Base-by-base conservation (phyloP, 2,113 vertebrate genomes). In the Notothenia rossii region DNA sequence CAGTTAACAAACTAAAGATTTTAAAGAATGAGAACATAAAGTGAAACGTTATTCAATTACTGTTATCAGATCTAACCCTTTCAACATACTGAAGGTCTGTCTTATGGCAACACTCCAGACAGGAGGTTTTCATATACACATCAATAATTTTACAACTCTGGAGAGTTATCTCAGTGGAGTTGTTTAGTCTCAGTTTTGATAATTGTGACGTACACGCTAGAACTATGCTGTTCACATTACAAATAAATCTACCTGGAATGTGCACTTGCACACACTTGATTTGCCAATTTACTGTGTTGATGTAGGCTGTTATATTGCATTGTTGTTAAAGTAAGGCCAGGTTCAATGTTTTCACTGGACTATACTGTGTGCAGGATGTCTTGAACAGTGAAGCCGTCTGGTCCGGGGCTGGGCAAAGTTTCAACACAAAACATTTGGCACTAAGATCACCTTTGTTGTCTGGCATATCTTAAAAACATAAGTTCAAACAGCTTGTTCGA, bases 401-500 rank as follows among this genome's bases (percentile, higher is more conserved):
- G 29, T 82, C 43, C 40, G 17, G 15, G 9, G 61, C 72, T 20
- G 49, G 49, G 65, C 36, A 56, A 56, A 17, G 58, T 46, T 65
- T 64, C 49, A 78, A 8, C 18, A 60, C 50, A 77, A 77, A 80
- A 55, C 70, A 45, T 14, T 29, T 71, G n/a, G 25, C 48, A 75
- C 68, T 75, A 64, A 75, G 49, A 73, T 83, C 45, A 71, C 67
- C 67, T 87, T 79, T 76, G 82, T 77, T 49, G 53, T 50, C 53
- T 71, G 69, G 71, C 60, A 43, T 75, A 74, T 60, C 4, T 63
- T 60, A 82, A 75, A 81, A 70, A 76, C 70, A 15, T 50, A 63
- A 54, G 29, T 81, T 75, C 74, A 54, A 78, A 62, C 10, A 3
- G 49, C 10, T 61, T 64, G 50, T 63, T 75, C 33, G 49, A 72